Conservation (phyloP, 2,797 vertebrate genomes). For the Notoglanidium macrostoma region DNA sequence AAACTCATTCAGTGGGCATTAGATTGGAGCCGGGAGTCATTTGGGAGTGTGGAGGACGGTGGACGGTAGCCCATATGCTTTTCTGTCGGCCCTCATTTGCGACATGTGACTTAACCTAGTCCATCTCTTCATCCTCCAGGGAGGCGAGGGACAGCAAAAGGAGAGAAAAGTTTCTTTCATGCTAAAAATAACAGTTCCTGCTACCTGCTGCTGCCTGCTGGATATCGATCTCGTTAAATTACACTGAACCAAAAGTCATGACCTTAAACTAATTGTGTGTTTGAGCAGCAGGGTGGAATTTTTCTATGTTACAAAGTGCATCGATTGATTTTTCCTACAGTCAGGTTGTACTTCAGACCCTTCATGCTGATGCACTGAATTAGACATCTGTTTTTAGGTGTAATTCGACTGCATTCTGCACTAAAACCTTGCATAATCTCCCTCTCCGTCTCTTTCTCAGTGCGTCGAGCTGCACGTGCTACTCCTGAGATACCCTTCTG, state of each 20-base stretch:
- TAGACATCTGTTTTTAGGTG: background rate
- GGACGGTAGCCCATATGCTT: background rate
- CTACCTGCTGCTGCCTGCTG: slow-evolving; percentile 58
- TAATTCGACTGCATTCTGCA: background rate
- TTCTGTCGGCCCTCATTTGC: slow-evolving; percentile 67
- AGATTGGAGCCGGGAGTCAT: slow-evolving; percentile 65
- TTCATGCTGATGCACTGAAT: background rate
- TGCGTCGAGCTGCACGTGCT: too few relatives aligned
- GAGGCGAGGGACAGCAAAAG: background rate
- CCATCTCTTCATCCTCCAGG: slow-evolving; percentile 24
- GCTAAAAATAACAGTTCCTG: slow-evolving; percentile 68
- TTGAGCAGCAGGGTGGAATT: slow-evolving; percentile 34
- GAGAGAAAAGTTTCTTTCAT: slow-evolving; percentile 16
- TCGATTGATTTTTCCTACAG: background rate
- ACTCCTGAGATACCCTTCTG: too few relatives aligned
- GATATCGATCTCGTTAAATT: slow-evolving; percentile 71
- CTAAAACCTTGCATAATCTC: too few relatives aligned
- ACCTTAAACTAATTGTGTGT: slow-evolving; percentile 63
- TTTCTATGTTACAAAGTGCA: slow-evolving; percentile 17
- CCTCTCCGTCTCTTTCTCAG: too few relatives aligned
- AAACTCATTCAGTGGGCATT: slow-evolving; percentile 65
- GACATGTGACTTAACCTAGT: slow-evolving; percentile 38
- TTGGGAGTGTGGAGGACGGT: background rate
- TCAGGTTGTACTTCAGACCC: slow-evolving; percentile 3
- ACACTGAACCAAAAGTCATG: slow-evolving; percentile 55